These are phyloP conservation scores for Glyphotaelius pellucidus DNA, from an alignment of 2,888 invertebrate genomes.

Conservation along the genomic window DNA sequence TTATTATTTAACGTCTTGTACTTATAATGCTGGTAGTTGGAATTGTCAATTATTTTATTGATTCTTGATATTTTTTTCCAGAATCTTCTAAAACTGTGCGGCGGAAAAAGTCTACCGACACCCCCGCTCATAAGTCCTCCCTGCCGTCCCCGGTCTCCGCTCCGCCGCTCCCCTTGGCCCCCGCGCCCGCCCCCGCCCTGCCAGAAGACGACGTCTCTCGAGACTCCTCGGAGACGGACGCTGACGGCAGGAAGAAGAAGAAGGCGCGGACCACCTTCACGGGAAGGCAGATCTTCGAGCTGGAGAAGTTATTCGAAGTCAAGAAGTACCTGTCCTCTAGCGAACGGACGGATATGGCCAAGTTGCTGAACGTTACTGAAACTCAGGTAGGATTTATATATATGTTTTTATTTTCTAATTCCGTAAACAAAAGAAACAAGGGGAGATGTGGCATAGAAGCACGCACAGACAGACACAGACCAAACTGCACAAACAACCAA, in stretches of 20 bases:
- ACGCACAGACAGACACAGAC: too few species aligned
- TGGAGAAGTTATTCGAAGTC: constrained; percentile 96
- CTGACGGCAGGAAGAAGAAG: constrained; percentile 82
- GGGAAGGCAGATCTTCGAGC: constrained; percentile 96
- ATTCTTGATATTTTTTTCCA: constrained; percentile 66
- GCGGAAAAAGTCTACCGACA: constrained; percentile 75
- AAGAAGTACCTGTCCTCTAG: constrained; percentile 97
- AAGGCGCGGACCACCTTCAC: constrained; percentile 97
- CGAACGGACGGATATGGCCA: constrained; percentile 96
- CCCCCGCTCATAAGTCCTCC: constrained; percentile 61
- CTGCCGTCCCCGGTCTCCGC: not conserved
- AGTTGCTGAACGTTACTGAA: constrained; percentile 94
- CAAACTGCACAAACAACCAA: too few species aligned
- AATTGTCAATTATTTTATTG: not conserved
- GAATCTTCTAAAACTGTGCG: constrained; percentile 74
- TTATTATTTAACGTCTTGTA: too few species aligned
- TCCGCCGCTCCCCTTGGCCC: constrained; percentile 62
- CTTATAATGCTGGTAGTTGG: too few species aligned
- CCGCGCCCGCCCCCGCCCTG: constrained; percentile 49
- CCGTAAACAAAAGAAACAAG: not conserved
- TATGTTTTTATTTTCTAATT: not conserved
- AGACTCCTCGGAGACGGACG: constrained; percentile 75
- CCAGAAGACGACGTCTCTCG: constrained; percentile 71
- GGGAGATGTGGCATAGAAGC: not conserved
- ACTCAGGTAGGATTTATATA: constrained; percentile 87